A percentile compares a stretch with the other conserved stretches of the same genome.
Evolutionary conservation across 1,140 invertebrate species (phyloP).

Genomic region (Aphaenogaster floridana): DNA sequence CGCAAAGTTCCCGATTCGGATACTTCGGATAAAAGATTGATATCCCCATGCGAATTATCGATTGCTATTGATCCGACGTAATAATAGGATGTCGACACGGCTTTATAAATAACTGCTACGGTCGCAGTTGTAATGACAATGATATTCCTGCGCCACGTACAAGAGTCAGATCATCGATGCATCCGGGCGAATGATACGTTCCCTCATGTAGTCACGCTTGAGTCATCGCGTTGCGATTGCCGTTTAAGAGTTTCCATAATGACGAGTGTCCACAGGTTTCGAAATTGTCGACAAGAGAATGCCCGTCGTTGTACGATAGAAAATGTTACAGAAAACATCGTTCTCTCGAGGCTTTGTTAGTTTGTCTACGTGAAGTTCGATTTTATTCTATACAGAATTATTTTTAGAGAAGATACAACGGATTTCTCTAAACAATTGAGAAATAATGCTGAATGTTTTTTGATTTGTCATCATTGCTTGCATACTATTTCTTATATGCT

Average conservation of each 20-base stretch:
- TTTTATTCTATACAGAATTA: background rate
- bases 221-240: conserved; percentile 32
- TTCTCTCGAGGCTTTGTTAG: background rate
- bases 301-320: background rate
- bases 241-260: conserved; percentile 28
- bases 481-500: background rate
- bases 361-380: background rate
- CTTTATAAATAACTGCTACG: conserved; percentile 39
- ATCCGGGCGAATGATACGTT: conserved; percentile 33
- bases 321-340: background rate
- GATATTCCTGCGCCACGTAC: conserved; percentile 27
- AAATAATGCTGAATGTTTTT: background rate
- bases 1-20: background rate
- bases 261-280: background rate
- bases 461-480: background rate
- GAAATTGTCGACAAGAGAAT: conserved; percentile 24
- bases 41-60: conserved; percentile 18
- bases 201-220: conserved; percentile 29
- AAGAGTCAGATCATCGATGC: conserved; percentile 46
- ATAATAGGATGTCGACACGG: conserved; percentile 12
- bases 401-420: background rate
- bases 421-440: background rate
- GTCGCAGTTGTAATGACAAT: conserved; percentile 27
- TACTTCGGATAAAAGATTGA: conserved; percentile 29
- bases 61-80: conserved; percentile 33